phyloP scores from a whole-genome alignment of 2,113 vertebrate genomes.

The Hippocampus guttulatus region DNA sequence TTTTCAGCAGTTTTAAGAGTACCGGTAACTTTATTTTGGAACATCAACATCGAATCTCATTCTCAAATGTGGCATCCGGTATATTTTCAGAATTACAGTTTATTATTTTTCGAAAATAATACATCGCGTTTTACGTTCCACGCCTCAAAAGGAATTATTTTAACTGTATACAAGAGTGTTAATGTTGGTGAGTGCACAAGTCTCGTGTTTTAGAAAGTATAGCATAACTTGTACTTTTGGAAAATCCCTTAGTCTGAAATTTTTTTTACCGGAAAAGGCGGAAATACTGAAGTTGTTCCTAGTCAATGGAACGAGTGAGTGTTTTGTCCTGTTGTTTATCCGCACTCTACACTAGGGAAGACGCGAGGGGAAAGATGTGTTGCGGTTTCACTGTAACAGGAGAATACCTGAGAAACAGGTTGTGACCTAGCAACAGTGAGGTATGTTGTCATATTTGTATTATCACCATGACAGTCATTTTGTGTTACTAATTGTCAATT shows the following conservation, averaged over 20 bases:
- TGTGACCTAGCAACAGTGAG: background rate
- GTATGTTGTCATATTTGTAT: background rate
- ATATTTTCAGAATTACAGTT: background rate
- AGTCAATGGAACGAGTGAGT: background rate
- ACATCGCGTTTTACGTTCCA: background rate
- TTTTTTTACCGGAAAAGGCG: background rate
- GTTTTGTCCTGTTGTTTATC: background rate
- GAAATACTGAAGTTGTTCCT: background rate
- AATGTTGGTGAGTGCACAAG: background rate
- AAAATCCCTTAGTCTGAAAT: background rate
- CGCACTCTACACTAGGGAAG: no score
- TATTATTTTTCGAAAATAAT: background rate
- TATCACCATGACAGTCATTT: background rate
- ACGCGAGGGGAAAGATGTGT: background rate
- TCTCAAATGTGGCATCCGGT: background rate
- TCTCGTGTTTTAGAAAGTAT: background rate
- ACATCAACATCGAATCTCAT: background rate
- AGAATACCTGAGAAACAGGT: background rate
- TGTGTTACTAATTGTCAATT: background rate
- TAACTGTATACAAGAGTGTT: background rate
- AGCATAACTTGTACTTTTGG: background rate
- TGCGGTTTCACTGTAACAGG: background rate
- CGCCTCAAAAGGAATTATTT: background rate
- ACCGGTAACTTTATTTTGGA: background rate
- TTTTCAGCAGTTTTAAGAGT: background rate